These are phyloP conservation scores for Ctenochaetus hawaiiensis DNA, from an alignment of 2,797 vertebrate genomes.

Conservation along the genomic window DNA sequence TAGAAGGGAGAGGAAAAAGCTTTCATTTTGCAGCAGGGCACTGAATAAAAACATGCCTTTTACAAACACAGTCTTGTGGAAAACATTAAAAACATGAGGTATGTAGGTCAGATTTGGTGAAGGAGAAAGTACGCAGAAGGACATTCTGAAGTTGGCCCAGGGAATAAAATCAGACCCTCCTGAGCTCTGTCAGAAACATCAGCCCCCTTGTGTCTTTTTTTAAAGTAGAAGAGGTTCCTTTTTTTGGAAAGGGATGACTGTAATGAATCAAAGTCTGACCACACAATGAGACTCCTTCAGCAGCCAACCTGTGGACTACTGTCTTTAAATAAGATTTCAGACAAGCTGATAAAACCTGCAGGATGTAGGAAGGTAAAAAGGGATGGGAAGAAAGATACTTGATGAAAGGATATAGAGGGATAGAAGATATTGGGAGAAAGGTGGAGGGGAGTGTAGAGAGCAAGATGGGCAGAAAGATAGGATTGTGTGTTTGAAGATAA, in stretches of 20 bases:
- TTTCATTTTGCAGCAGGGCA: background rate
- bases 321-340: conserved; percentile 31
- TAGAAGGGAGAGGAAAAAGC: conserved; percentile 14
- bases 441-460: conserved; percentile 7
- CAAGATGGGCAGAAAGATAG: conserved; percentile 12
- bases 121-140: conserved; percentile 30
- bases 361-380: conserved; percentile 10
- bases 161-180: conserved; percentile 33
- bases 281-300: conserved; percentile 21
- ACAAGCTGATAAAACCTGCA: conserved; percentile 28
- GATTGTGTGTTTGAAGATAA: conserved; percentile 17
- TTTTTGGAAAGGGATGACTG: conserved; percentile 1
- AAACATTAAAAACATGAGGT: conserved; percentile 26
- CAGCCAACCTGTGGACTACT: conserved; percentile 20
- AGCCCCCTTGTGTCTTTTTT: conserved; percentile 15
- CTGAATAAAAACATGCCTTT: conserved; percentile 23
- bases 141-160: conserved; percentile 10
- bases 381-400: conserved; percentile 5
- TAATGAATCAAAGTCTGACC: conserved; percentile 36
- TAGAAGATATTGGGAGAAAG: conserved; percentile 16
- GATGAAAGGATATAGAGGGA: conserved; percentile 19
- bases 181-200: conserved; percentile 30
- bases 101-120: conserved; percentile 49
- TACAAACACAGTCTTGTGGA: conserved; percentile 14
- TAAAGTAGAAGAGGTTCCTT: background rate